Evolutionary conservation across 2,888 invertebrate genomes (phyloP), one percentile per base, ranked within the genome.

Genomic region (Hypomecis punctinalis): DNA sequence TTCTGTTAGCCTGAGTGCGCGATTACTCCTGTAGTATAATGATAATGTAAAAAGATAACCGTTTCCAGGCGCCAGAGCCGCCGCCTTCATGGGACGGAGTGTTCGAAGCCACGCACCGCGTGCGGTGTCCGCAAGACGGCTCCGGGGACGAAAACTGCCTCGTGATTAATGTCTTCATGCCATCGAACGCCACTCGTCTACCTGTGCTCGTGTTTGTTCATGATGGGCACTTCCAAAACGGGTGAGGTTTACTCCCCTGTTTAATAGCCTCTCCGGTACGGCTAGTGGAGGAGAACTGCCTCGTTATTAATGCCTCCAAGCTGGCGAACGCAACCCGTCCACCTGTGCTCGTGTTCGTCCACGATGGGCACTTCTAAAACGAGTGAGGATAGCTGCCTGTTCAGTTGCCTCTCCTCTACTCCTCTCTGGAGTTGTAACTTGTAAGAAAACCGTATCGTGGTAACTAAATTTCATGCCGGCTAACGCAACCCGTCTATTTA

Each of bases 151-250:
- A 90, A 70, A 87, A 90, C 81, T 93, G 93, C 70, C 78, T 93
- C 49, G 89, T 89, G 45, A 70, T 91, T 36, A 93, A 93, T 71
- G 84, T 93, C 45, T 93, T 92, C 76, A 72, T 80, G 6, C 89
- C 90, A 0, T 78, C 77, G 52, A 64, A 72, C n/a, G 80, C 77
- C 5, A 58, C 70, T 5, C 54, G 49, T 8, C 72, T 75, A 52
- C 86, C 91, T 0, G 91, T 91, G 6, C 66, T 91, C 6, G 86
- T 93, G 10, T 75, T 90, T 10, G 81, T 94, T 36, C 94, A 94
- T 68, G 92, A 85, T n/a, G 94, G 94, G 23, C 82, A 83, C 42
- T 93, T 88, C 65, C 84, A 84, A 57, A 81, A 72, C 46, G 91
- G 91, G 91, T 91, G 79, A 77, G 53, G 51, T 1, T 6, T 35